Percentiles rank a stretch among this genome's conserved stretches.
Evolutionary conservation across 2,113 vertebrate genomes (phyloP).

Genomic region (Takifugu flavidus): DNA sequence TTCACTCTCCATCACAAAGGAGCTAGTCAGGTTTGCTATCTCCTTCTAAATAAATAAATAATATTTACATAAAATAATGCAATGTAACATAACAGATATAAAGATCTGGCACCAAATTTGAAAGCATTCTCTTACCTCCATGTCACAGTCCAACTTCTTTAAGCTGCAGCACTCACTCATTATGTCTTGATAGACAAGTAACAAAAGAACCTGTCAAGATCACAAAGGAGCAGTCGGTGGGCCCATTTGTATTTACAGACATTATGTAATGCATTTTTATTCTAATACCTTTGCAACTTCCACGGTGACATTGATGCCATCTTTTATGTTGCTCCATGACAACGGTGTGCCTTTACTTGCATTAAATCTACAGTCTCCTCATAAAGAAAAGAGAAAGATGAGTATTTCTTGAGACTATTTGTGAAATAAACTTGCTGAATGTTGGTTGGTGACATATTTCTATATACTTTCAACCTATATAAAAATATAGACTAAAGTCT

Average conservation of each 20-base stretch:
- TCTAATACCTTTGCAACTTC: constrained; percentile 85
- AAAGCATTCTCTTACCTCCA: constrained; percentile 75
- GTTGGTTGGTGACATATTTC: too few relatives aligned
- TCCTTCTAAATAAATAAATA: constrained; percentile 69
- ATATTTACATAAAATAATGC: not conserved
- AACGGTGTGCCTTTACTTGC: constrained; percentile 63
- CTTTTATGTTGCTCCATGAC: constrained; percentile 70
- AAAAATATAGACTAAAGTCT: not conserved
- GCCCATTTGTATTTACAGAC: not conserved
- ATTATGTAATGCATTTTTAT: not conserved
- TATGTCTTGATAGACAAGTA: constrained; percentile 83
- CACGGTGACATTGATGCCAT: constrained; percentile 72
- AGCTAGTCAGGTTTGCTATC: constrained; percentile 75
- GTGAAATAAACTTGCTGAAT: not conserved
- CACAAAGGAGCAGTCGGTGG: constrained; percentile 2
- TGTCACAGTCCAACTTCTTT: constrained; percentile 75
- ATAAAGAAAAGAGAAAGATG: constrained; percentile 1
- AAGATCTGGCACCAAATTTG: not conserved
- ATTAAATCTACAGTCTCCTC: constrained; percentile 80
- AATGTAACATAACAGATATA: not conserved
- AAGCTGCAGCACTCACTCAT: constrained; percentile 78
- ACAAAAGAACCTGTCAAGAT: constrained; percentile 64
- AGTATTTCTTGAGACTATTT: not conserved
- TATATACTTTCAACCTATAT: not conserved
- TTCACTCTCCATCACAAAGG: constrained; percentile 80